These are phyloP conservation scores for Cerceris rybyensis DNA, from an alignment of 2,888 invertebrate genomes.

Conservation along the genomic window DNA sequence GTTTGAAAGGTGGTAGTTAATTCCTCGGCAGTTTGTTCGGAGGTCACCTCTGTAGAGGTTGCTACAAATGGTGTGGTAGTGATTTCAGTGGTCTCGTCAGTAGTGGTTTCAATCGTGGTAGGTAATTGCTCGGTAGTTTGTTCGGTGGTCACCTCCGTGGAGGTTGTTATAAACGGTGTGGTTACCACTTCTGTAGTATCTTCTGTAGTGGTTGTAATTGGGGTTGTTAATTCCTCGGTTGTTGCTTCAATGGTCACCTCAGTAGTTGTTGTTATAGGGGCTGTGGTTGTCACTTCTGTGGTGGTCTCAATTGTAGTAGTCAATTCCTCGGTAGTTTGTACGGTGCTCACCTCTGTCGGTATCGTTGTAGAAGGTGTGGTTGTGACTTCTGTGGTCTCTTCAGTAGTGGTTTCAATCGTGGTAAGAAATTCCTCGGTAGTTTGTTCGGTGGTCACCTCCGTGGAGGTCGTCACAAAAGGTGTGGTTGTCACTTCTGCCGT, in stretches of 20 bases:
- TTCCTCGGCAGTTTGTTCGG: too few species aligned
- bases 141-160: too few species aligned
- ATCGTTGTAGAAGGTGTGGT: too few species aligned
- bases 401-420: background rate
- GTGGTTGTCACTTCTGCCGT: background rate
- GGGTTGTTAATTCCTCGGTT: background rate
- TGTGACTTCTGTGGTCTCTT: too few species aligned
- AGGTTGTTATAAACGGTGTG: background rate
- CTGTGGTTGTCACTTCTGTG: background rate
- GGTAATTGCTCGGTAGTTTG: too few species aligned
- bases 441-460: background rate
- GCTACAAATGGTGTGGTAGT: background rate
- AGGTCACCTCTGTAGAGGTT: too few species aligned
- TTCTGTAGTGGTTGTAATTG: constrained; percentile 43
- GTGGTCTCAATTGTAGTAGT: background rate
- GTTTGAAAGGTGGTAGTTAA: too few species aligned
- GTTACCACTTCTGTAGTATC: constrained; percentile 13
- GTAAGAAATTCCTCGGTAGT: background rate
- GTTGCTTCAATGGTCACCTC: background rate
- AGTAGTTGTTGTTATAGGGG: too few species aligned
- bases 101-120: background rate
- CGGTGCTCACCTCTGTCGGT: background rate
- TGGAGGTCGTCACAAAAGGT: background rate
- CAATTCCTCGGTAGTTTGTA: background rate
- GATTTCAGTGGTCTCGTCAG: background rate